A percentile compares a stretch with the other conserved stretches of the same genome.
These are phyloP conservation scores for Ophonus ardosiacus DNA, from an alignment of 2,888 invertebrate genomes.

Conservation along the genomic window DNA sequence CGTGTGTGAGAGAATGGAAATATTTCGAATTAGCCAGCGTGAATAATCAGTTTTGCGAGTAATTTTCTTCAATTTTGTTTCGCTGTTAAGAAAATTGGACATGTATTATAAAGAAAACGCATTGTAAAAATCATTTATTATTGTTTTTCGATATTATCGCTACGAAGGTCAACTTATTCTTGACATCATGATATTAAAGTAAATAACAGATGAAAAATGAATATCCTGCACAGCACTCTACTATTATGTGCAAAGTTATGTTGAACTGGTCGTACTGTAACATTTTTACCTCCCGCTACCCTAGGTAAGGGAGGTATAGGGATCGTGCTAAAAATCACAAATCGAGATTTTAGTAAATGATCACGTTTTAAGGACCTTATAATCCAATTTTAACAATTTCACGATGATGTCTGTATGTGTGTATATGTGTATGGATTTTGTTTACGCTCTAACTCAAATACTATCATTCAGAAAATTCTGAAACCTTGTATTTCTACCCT, in stretches of 20 bases:
- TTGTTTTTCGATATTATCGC: constrained; percentile 48
- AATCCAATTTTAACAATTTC: too few relatives aligned
- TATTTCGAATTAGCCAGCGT: constrained; percentile 34
- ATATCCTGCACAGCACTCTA: constrained; percentile 18
- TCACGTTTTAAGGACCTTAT: too few relatives aligned
- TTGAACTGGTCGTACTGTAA: background rate
- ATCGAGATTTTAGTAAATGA: too few relatives aligned
- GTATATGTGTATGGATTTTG: too few relatives aligned
- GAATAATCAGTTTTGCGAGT: constrained; percentile 48
- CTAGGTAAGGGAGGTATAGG: too few relatives aligned
- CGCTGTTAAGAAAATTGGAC: constrained; percentile 45
- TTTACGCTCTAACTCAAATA: too few relatives aligned
- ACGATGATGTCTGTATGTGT: too few relatives aligned
- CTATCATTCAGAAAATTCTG: too few relatives aligned
- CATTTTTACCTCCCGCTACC: too few relatives aligned
- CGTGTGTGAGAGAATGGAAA: constrained; percentile 38
- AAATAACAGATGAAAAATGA: constrained; percentile 40
- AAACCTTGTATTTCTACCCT: too few relatives aligned
- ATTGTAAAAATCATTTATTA: constrained; percentile 41
- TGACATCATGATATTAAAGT: constrained; percentile 43
- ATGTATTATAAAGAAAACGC: constrained; percentile 34
- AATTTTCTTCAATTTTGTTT: constrained; percentile 42
- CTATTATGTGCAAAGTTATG: constrained; percentile 32
- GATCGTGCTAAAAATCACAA: too few relatives aligned
- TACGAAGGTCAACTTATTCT: constrained; percentile 26